These are phyloP conservation scores for Leptodactylus fallax DNA, from an alignment of 2,797 vertebrate genomes.

Conservation along the genomic window DNA sequence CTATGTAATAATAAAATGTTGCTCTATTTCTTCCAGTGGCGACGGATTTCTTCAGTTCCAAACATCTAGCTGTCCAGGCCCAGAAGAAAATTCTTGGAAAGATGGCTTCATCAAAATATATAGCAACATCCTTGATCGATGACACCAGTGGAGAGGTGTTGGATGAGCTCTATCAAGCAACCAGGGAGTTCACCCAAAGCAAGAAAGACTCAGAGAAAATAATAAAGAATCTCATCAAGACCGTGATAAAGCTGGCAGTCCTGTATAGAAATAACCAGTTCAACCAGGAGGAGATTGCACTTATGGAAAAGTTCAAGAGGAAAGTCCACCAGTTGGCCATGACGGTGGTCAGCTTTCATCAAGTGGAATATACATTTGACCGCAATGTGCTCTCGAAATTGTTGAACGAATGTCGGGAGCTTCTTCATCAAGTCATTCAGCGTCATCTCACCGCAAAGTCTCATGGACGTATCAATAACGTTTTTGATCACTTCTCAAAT, in stretches of 20 bases:
- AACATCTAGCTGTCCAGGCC: slow-evolving; percentile 82
- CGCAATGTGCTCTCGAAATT: slow-evolving; percentile 81
- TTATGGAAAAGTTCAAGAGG: slow-evolving; percentile 84
- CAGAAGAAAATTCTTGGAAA: slow-evolving; percentile 85
- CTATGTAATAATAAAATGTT: background rate
- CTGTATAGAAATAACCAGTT: slow-evolving; percentile 83
- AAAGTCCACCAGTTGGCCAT: slow-evolving; percentile 83
- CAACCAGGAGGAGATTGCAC: slow-evolving; percentile 78
- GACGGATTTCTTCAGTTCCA: slow-evolving; percentile 84
- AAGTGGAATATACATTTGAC: slow-evolving; percentile 84
- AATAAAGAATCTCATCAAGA: slow-evolving; percentile 83
- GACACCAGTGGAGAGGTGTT: slow-evolving; percentile 82
- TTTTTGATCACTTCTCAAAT: slow-evolving; percentile 84
- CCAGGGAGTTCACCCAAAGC: slow-evolving; percentile 80
- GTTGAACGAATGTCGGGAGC: slow-evolving; percentile 79
- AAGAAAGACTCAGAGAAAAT: slow-evolving; percentile 83
- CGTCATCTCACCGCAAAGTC: slow-evolving; percentile 83
- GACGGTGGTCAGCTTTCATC: slow-evolving; percentile 83
- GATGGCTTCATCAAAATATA: slow-evolving; percentile 84
- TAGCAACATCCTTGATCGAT: slow-evolving; percentile 80
- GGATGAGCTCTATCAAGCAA: slow-evolving; percentile 82
- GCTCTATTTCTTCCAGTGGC: slow-evolving; percentile 73
- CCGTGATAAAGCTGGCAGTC: slow-evolving; percentile 81
- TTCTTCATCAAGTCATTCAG: slow-evolving; percentile 81
- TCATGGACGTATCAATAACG: slow-evolving; percentile 81